Evolutionary conservation across 1,140 invertebrate species (phyloP).

Genomic region (Cydia amplana): DNA sequence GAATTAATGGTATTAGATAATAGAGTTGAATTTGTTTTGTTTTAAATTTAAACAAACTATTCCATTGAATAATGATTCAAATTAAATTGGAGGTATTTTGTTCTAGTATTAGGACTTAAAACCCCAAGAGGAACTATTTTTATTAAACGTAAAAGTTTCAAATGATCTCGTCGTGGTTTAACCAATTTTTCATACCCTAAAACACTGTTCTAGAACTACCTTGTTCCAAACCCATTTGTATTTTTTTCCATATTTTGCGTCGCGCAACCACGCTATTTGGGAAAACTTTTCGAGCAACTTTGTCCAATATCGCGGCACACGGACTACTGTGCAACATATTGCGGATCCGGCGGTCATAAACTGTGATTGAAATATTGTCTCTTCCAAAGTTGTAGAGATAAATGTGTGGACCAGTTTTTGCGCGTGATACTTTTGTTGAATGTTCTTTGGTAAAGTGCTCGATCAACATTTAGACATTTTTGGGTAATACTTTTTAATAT

Average conservation of each 20-base stretch:
- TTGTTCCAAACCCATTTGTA: slow-evolving; percentile 19
- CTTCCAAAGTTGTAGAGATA: background rate
- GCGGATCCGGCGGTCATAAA: background rate
- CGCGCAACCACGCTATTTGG: background rate
- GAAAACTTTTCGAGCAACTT: slow-evolving; percentile 3
- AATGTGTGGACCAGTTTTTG: background rate
- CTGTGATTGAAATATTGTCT: slow-evolving; percentile 24
- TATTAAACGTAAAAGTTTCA: no score
- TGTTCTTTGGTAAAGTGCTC: background rate
- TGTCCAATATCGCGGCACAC: slow-evolving; percentile 22
- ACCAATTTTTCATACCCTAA: no score
- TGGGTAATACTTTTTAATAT: no score
- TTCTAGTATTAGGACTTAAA: no score
- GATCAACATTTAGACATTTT: no score
- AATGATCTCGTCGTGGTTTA: no score
- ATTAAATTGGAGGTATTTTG: no score
- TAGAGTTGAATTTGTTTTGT: no score
- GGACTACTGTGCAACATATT: slow-evolving; percentile 14
- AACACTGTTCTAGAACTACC: background rate
- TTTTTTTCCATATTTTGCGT: slow-evolving; percentile 20
- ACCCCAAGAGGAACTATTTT: no score
- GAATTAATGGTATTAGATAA: no score
- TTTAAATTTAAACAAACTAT: no score
- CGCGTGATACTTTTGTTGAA: background rate
- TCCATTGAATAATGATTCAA: no score